Base-by-base conservation (phyloP, 2,797 vertebrate species). In the Chelon auratus region DNA sequence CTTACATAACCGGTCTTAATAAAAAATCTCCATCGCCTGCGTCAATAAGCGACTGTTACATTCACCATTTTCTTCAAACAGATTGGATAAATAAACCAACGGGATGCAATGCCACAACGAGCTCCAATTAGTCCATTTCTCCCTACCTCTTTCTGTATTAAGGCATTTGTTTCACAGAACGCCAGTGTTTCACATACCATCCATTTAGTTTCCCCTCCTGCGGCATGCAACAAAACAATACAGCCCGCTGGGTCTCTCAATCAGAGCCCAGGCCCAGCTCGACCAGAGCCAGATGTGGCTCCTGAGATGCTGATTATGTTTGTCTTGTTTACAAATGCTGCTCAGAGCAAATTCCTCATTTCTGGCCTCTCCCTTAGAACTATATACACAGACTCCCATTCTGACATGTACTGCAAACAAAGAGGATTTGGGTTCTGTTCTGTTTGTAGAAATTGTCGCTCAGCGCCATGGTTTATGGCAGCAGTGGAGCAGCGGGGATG, bases 201-300 rank as follows among this genome's bases (percentile, higher is more conserved):
- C 40, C 47, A 75, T 72, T 77, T 78, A 61, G 70, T 83, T 84
- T 87, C 74, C 30, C 68, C 62, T 80, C 55, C 37, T 54, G 47
- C 81, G 75, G 86, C 83, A 78, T 61, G 62, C 39, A 77, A 37
- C 77, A 86, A 82, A 87, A 86, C 75, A 87, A 80, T 70, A 64
- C 55, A 77, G 78, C 75, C 87, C 77, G 62, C 72, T n/a, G 78
- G 83, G 88, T 78, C 83, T 73, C 87, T 91, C 89, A 88, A 87
- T 93, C 87, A 90, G 80, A 78, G 84, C 48, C 78, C 61, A 77
- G 76, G 67, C 80, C 54, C 30, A 15, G 51, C 71, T 66, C 79
- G 78, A 92, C 75, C 68, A 86, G 85, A 91, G 84, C 89, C 92
- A 93, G 92, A 93, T 92, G 93, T 88, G 84, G 64, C 82, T 91